These are phyloP conservation scores for Philaethria dido DNA, from an alignment of 2,888 invertebrate genomes.

Conservation along the genomic window DNA sequence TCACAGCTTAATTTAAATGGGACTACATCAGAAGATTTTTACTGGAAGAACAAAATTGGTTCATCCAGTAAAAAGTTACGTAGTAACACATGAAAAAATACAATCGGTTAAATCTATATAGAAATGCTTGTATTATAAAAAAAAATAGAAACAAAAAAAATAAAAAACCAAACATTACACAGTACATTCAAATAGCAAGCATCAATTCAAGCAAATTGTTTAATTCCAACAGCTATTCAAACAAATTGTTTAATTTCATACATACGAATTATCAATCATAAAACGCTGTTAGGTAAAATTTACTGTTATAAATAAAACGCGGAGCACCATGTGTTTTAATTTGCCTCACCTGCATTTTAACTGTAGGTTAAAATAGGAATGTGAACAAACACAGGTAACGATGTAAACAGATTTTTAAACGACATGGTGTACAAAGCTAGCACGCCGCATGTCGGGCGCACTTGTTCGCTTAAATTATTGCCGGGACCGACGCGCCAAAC, in stretches of 20 bases:
- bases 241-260: neutral
- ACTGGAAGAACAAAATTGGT: no score
- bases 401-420: constrained; percentile 39
- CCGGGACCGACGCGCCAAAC: constrained; percentile 65
- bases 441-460: constrained; percentile 71
- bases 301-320: constrained; percentile 2
- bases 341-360: constrained; percentile 6
- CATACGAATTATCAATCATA: constrained; percentile 9
- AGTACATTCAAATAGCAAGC: no score
- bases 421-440: constrained; percentile 44
- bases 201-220: no score
- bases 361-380: constrained; percentile 17
- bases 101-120: no score
- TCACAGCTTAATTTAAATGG: no score
- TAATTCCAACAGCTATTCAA: no score
- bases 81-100: no score
- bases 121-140: no score
- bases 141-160: no score
- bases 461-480: constrained; percentile 75
- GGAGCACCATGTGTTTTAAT: neutral
- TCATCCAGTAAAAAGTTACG: no score
- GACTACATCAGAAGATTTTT: no score
- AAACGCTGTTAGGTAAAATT: constrained; percentile 1
- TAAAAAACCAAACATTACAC: no score
- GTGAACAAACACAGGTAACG: constrained; percentile 36